Evolutionary conservation across 2,888 invertebrate genomes (phyloP).

Genomic region (Metellina segmentata): DNA sequence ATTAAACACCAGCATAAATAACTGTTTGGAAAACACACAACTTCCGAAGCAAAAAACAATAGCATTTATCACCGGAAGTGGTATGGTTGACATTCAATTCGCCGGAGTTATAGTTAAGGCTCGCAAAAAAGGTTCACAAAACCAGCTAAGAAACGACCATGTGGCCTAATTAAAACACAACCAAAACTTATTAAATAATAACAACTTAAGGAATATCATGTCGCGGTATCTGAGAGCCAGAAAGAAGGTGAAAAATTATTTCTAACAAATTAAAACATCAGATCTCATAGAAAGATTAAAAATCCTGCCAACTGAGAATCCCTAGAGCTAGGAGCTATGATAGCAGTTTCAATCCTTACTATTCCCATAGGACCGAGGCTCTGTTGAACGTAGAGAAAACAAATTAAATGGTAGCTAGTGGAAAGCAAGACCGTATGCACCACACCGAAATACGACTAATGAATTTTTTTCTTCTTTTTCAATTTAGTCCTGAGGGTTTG

Average conservation of each 20-base stretch:
- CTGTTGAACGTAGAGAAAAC: constrained; percentile 36
- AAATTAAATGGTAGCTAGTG: constrained; percentile 64
- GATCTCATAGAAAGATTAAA: constrained; percentile 71
- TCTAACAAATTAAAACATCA: constrained; percentile 65
- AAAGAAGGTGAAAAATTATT: constrained; percentile 63
- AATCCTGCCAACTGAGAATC: constrained; percentile 64
- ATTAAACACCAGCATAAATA: constrained; percentile 18
- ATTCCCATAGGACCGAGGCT: constrained; percentile 36
- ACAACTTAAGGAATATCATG: constrained; percentile 17
- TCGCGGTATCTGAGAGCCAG: constrained; percentile 14
- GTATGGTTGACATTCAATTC: constrained; percentile 1
- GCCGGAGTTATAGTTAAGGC: constrained; percentile 3
- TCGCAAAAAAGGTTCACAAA: neutral
- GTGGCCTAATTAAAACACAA: constrained; percentile 48
- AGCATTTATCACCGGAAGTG: constrained; percentile 10
- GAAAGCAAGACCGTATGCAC: constrained; percentile 24
- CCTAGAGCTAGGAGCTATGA: constrained; percentile 44
- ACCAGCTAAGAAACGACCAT: neutral
- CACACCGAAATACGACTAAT: constrained; percentile 66
- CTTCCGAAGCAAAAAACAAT: constrained; percentile 16
- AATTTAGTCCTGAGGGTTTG: constrained; percentile 66
- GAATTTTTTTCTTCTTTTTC: constrained; percentile 61
- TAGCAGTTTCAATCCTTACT: constrained; percentile 47
- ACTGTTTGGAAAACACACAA: constrained; percentile 9
- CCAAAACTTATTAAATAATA: constrained; percentile 55